These are phyloP conservation scores for Gymnorhina tibicen DNA, from an alignment of 2,113 vertebrate genomes.

Conservation along the genomic window DNA sequence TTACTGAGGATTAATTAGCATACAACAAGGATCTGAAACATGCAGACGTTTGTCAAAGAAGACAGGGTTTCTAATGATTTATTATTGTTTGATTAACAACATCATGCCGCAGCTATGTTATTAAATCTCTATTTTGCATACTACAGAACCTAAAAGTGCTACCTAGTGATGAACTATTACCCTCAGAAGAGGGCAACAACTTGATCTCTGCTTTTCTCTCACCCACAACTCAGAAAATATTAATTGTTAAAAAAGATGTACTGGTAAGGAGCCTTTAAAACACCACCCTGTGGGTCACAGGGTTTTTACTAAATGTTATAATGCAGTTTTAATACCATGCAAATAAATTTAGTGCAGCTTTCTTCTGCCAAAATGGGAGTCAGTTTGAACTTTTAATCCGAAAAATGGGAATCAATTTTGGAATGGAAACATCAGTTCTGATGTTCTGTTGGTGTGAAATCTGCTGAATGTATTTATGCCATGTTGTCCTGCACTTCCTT, in stretches of 20 bases:
- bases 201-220: slow-evolving; percentile 11
- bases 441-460: slow-evolving; percentile 21
- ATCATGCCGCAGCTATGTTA: background rate
- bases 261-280: background rate
- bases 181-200: slow-evolving; percentile 4
- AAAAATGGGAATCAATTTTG: slow-evolving; percentile 8
- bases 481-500: slow-evolving; percentile 5
- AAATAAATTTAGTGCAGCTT: slow-evolving; percentile 33
- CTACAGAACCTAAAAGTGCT: background rate
- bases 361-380: slow-evolving; percentile 4
- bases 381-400: background rate
- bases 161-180: background rate
- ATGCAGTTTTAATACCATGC: background rate
- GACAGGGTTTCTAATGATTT: slow-evolving; percentile 35
- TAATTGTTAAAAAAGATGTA: background rate
- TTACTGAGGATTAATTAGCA: slow-evolving; percentile 33
- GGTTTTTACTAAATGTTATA: background rate
- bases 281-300: background rate
- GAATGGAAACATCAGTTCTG: background rate
- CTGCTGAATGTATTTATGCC: background rate
- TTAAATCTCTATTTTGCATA: slow-evolving; percentile 7
- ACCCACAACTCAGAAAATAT: background rate
- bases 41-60: slow-evolving; percentile 23
- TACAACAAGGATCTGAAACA: slow-evolving; percentile 28
- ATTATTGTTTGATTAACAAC: slow-evolving; percentile 48